Evolutionary conservation across 2,113 vertebrate species (phyloP), one percentile per base, ranked within the genome.

Genomic region (Rhynchomys soricoides): DNA sequence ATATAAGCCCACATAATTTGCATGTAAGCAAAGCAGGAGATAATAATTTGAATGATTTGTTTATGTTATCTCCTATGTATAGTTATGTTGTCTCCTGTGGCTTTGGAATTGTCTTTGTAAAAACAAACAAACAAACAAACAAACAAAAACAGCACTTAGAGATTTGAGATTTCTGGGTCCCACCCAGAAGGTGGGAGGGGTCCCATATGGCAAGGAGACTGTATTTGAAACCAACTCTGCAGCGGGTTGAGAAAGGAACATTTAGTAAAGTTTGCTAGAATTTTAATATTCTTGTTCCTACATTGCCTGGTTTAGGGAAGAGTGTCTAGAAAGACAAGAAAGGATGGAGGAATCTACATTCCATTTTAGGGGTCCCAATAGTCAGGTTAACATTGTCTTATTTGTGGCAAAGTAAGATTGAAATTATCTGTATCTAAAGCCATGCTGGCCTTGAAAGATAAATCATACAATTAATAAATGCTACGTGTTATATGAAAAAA

Each of bases 391-490:
- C 34, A 34, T 40, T 62, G 50, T 5, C 62, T 31, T 34, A 40
- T 86, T 21, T 24, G 22, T 2, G 90, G 11, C 21, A 64, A 71
- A 57, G 3, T 22, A 50, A 82, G 29, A 59, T 59, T 70, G 85
- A 15, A 92, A 74, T 68, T 29, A 55, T 40, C 37, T 73, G 29
- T 79, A 17, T 88, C 45, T 1, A 55, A 89, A 95, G 86, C 10
- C 29, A 89, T 85, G 48, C 3, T 89, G 37, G 26, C 13, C 82
- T 92, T 89, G 43, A 96, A 94, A 92, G 71, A 13, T 48, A 91
- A 94, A 48, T 62, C 71, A 57, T 74, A 22, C 13, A 62, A n/a
- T 40, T 22, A 78, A 22, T 71, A 93, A 92, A 81, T 89, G 59
- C 17, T 34, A 83, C 34, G 2, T 40, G n/a, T 55, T 57, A 11